Evolutionary conservation across 1,140 invertebrate species (phyloP).

Genomic region (Cydia strobilella): DNA sequence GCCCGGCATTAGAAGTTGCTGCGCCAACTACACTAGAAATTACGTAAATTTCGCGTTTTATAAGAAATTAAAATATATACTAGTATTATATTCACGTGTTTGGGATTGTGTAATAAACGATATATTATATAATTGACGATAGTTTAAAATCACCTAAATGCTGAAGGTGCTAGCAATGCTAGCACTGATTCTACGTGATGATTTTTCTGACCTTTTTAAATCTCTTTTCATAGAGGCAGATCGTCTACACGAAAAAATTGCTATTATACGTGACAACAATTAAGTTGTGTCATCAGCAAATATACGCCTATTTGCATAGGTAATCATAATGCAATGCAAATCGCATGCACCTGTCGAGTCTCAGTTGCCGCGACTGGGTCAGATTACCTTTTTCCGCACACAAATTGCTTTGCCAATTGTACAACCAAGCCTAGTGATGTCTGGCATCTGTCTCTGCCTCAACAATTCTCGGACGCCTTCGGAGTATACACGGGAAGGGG

Average conservation of each 20-base stretch:
- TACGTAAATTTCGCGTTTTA: not conserved
- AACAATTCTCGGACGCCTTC: conserved; percentile 35
- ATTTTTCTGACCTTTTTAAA: too few relatives aligned
- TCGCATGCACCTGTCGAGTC: conserved; percentile 7
- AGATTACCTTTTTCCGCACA: conserved; percentile 43
- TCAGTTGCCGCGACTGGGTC: conserved; percentile 16
- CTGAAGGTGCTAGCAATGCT: too few relatives aligned
- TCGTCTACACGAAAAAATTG: too few relatives aligned
- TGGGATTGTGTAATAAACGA: too few relatives aligned
- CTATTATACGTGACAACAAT: too few relatives aligned
- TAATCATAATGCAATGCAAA: conserved; percentile 13
- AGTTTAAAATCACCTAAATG: too few relatives aligned
- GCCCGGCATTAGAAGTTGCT: conserved; percentile 8
- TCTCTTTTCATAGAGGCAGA: too few relatives aligned
- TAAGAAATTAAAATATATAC: not conserved
- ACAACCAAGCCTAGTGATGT: conserved; percentile 44
- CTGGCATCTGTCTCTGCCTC: conserved; percentile 44
- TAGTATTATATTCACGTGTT: too few relatives aligned
- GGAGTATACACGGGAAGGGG: conserved; percentile 37
- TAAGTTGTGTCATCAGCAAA: not conserved
- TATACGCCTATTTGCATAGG: too few relatives aligned
- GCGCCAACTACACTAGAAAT: not conserved
- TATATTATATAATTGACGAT: too few relatives aligned
- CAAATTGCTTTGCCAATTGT: conserved; percentile 48
- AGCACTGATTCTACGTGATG: too few relatives aligned